A percentile compares a stretch with the other conserved stretches of the same genome.
phyloP scores from a whole-genome alignment of 2,888 invertebrate genomes.

The Hoplodrina ambigua region DNA sequence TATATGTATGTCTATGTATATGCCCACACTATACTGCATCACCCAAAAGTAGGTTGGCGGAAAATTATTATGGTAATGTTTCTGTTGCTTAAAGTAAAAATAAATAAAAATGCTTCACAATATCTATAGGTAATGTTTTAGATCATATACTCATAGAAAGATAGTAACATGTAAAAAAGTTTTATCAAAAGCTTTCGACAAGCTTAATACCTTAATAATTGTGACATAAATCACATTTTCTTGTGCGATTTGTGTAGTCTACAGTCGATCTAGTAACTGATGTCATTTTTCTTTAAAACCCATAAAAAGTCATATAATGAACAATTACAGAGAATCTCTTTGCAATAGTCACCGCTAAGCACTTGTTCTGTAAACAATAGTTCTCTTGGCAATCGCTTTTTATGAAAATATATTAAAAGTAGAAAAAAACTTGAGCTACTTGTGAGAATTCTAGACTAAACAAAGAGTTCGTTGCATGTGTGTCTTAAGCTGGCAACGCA shows the following conservation, averaged over 20 bases:
- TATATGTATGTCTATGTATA: too few species aligned
- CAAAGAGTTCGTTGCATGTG: constrained; percentile 38
- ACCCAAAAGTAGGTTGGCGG: too few species aligned
- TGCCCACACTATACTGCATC: too few species aligned
- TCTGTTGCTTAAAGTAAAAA: too few species aligned
- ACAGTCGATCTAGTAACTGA: constrained; percentile 21
- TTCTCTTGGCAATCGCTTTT: constrained; percentile 39
- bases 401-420: constrained; percentile 44
- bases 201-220: neutral
- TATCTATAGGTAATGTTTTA: neutral
- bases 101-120: neutral
- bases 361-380: constrained; percentile 45
- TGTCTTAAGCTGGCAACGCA: constrained; percentile 18
- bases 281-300: constrained; percentile 7
- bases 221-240: neutral
- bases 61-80: too few species aligned
- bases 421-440: constrained; percentile 29
- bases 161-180: neutral
- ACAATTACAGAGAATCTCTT: constrained; percentile 34
- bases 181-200: constrained; percentile 3
- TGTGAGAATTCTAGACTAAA: constrained; percentile 57
- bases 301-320: constrained; percentile 32
- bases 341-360: constrained; percentile 22
- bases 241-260: neutral
- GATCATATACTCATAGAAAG: neutral